phyloP scores from a whole-genome alignment of 2,113 vertebrate genomes.

The Beaufortia kweichowensis region DNA sequence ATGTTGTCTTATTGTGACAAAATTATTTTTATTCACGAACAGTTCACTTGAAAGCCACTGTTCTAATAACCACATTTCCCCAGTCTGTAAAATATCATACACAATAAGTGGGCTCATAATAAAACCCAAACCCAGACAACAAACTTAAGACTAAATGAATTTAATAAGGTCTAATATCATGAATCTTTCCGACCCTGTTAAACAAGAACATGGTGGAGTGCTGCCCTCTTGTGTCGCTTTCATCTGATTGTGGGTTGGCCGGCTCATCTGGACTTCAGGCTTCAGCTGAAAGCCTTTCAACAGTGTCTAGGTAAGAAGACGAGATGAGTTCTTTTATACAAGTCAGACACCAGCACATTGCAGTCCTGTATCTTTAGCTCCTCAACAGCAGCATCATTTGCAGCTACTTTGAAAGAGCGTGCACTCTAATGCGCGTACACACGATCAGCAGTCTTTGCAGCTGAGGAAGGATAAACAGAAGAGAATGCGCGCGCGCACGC shows the following conservation, averaged over 20 bases:
- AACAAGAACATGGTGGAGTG: not conserved
- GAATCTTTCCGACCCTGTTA: too few relatives aligned
- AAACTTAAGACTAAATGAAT: not conserved
- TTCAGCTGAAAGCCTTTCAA: conserved; percentile 75
- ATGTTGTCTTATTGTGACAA: too few relatives aligned
- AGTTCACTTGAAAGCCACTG: too few relatives aligned
- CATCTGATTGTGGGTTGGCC: conserved; percentile 72
- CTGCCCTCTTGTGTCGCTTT: conserved; percentile 43
- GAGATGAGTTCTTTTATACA: conserved; percentile 74
- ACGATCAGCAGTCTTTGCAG: too few relatives aligned
- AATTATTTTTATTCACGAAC: too few relatives aligned
- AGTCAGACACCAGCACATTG: conserved; percentile 70
- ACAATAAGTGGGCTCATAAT: too few relatives aligned
- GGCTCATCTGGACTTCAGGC: conserved; percentile 63
- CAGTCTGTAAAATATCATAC: too few relatives aligned
- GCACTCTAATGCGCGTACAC: conserved; percentile 76
- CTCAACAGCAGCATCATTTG: too few relatives aligned
- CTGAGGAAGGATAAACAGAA: not conserved
- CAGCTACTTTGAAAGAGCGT: conserved; percentile 78
- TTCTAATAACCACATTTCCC: too few relatives aligned
- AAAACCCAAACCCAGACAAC: too few relatives aligned
- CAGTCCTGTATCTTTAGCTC: too few relatives aligned
- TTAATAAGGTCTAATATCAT: not conserved
- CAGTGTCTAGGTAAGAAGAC: conserved; percentile 66
- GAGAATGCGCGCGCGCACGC: too few relatives aligned